Conservation (phyloP, 2,888 invertebrate genomes). For the Oligia fasciuncula region DNA sequence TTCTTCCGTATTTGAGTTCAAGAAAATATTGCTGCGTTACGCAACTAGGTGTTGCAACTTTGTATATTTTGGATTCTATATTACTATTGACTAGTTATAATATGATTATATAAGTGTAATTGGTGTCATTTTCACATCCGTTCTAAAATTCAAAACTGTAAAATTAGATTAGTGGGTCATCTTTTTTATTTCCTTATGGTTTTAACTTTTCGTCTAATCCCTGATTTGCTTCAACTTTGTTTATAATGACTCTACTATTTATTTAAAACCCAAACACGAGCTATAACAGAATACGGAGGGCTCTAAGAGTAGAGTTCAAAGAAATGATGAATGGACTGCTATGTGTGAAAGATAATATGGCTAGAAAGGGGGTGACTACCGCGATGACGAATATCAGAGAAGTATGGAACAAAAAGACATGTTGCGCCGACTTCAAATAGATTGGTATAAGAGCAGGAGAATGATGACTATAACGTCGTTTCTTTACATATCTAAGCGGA, state of each 20-base stretch:
- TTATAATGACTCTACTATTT: not conserved
- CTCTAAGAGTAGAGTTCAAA: not conserved
- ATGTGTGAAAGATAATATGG: not conserved
- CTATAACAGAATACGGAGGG: not conserved
- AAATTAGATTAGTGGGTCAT: not conserved
- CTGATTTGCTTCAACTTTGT: not conserved
- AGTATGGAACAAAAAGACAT: not conserved
- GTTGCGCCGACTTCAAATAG: not conserved
- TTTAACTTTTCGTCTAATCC: not conserved
- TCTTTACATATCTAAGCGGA: no score
- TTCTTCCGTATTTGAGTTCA: slow-evolving; percentile 53
- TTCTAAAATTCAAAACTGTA: not conserved
- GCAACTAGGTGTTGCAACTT: slow-evolving; percentile 37
- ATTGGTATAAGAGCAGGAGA: not conserved
- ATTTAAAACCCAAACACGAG: no score
- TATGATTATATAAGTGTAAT: slow-evolving; percentile 19
- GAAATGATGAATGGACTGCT: not conserved
- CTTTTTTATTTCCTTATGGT: not conserved
- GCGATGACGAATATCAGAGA: not conserved
- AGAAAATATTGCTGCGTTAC: slow-evolving; percentile 30
- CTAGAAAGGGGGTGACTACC: not conserved
- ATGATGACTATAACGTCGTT: no score
- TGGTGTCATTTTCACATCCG: not conserved
- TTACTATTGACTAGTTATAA: not conserved
- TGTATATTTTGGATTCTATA: slow-evolving; percentile 18